Evolutionary conservation across 37 sponge, comb jelly and placozoan species (phyloP), one percentile per base, ranked within the genome.

Genomic region (Amphimedon queenslandica): DNA sequence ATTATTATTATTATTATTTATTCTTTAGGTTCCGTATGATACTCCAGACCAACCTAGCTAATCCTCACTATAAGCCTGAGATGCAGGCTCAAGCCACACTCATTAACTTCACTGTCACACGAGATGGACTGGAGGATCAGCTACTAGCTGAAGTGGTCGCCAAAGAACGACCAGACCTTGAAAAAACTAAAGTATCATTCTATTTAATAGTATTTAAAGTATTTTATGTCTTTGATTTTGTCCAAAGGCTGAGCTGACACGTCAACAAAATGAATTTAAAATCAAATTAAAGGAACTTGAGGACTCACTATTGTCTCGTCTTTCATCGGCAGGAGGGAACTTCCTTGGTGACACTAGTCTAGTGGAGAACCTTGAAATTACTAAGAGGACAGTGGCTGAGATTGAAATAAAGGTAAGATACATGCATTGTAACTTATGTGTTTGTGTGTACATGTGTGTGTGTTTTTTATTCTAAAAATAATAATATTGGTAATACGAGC

Each of bases 51-150:
- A 98, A 98, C 71, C 77, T 98, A 42, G 99, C 99, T 35, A 98
- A 98, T 47, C 99, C 99, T 64, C 99, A 98, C 78, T 98, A 98
- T 93, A 98, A 98, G 74, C 99, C 99, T 28, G 99, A 98, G 81
- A 85, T 98, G 84, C 99, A 98, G 80, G 99, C 99, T 5, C 99
- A 98, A 76, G 82, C 93, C 43, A 92, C 95, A 6, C 85, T 98
- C 58, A 94, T 98, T 72, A 98, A 98, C 81, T 98, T 98, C 87
- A 98, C 96, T 60, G 99, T 98, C 56, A 98, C 99, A 37, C 61
- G 80, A 40, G 99, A 94, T 70, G 99, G 99, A 2, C 71, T 98
- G 56, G 99, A 98, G 69, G 99, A 98, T 67, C 99, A 98, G 82
- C 82, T 98, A 37, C 78, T 98, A 32, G 99, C 99, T 55, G 99